Evolutionary conservation across 1,140 invertebrate genomes (phyloP).

Genomic region (Heliconius nattereri): DNA sequence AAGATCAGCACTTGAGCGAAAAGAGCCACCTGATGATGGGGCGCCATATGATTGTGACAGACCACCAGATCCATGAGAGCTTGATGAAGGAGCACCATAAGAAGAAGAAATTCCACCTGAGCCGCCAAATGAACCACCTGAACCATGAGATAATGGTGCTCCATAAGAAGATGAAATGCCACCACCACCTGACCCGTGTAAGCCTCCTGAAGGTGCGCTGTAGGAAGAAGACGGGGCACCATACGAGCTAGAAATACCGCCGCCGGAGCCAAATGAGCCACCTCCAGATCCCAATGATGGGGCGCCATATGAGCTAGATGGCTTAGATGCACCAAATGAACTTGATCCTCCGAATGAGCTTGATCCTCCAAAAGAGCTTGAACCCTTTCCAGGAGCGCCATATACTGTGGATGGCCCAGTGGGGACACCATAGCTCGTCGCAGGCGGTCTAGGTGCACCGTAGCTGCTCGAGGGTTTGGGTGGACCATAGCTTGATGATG

Average conservation of each 20-base stretch:
- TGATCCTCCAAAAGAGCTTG: slow-evolving; percentile 28
- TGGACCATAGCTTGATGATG: slow-evolving; percentile 48
- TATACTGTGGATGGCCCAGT: slow-evolving; percentile 66
- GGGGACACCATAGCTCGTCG: slow-evolving; percentile 78
- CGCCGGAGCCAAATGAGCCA: slow-evolving; percentile 53
- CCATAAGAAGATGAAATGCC: slow-evolving; percentile 57
- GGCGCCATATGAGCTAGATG: slow-evolving; percentile 68
- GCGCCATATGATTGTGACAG: slow-evolving; percentile 56
- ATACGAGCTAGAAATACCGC: slow-evolving; percentile 47
- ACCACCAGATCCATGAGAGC: slow-evolving; percentile 27
- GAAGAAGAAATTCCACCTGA: slow-evolving; percentile 51
- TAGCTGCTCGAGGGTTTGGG: slow-evolving; percentile 47
- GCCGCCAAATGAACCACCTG: slow-evolving; percentile 53
- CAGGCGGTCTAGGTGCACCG: slow-evolving; percentile 60
- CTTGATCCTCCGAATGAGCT: slow-evolving; percentile 44
- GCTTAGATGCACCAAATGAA: slow-evolving; percentile 48
- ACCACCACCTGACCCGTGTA: slow-evolving; percentile 29
- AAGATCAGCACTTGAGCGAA: slow-evolving; percentile 18
- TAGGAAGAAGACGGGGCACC: slow-evolving; percentile 58
- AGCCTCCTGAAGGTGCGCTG: slow-evolving; percentile 49
- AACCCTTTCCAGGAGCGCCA: slow-evolving; percentile 59
- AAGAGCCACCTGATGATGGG: slow-evolving; percentile 43
- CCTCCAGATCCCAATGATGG: slow-evolving; percentile 42
- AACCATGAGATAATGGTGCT: slow-evolving; percentile 46
- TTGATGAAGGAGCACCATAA: slow-evolving; percentile 56